phyloP scores from a whole-genome alignment of 2,888 invertebrate genomes.

The Papilio demoleus region DNA sequence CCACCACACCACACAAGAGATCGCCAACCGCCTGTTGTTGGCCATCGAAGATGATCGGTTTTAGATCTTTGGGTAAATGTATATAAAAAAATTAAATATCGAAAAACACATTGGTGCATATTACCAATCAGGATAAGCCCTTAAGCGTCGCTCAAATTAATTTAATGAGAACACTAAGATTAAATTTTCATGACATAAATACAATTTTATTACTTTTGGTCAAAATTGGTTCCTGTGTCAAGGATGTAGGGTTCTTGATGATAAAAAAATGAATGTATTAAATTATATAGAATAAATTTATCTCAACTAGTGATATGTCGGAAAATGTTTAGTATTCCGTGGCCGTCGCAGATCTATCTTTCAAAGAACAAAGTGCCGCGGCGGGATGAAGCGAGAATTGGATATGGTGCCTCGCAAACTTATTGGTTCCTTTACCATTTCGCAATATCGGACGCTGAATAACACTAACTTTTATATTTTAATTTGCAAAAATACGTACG shows the following conservation, averaged over 20 bases:
- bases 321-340: constrained; percentile 56
- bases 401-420: constrained; percentile 44
- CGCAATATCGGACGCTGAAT: constrained; percentile 37
- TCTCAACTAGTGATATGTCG: constrained; percentile 2
- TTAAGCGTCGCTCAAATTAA: too few relatives aligned
- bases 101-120: too few relatives aligned
- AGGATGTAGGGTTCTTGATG: background rate
- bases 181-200: too few relatives aligned
- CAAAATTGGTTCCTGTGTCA: background rate
- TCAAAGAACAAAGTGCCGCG: constrained; percentile 69
- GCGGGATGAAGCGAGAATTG: constrained; percentile 61
- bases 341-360: constrained; percentile 60
- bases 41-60: too few relatives aligned
- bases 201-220: too few relatives aligned
- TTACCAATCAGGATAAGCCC: too few relatives aligned
- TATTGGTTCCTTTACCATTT: constrained; percentile 37
- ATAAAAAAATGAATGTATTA: background rate
- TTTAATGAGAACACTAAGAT: too few relatives aligned
- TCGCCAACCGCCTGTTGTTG: too few relatives aligned
- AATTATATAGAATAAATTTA: constrained; percentile 12
- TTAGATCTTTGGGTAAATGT: too few relatives aligned
- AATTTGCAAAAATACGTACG: background rate
- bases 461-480: constrained; percentile 31
- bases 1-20: too few relatives aligned
- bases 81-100: too few relatives aligned